Conservation (phyloP, 2,113 vertebrate genomes). For the Paedocypris sp. region DNA sequence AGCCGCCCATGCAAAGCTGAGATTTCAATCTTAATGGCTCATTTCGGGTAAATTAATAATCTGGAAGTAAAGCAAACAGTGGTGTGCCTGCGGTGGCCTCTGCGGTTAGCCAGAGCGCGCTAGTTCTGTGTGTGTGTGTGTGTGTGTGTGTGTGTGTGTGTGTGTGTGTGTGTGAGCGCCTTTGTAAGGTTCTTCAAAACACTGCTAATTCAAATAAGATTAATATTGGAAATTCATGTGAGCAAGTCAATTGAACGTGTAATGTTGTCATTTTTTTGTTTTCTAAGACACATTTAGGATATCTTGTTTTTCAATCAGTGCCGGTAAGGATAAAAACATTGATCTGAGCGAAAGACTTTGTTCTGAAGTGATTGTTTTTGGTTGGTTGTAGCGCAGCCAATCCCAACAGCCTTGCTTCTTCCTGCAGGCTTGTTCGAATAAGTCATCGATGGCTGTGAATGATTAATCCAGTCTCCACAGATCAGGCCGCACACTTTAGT, state of each 20-base stretch:
- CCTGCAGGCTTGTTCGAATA: not conserved
- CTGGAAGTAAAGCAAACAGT: slow-evolving; percentile 57
- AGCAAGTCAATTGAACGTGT: too few species aligned
- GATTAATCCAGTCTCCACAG: not conserved
- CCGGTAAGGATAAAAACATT: too few species aligned
- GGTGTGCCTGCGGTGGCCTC: slow-evolving; percentile 28
- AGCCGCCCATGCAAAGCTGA: slow-evolving; percentile 23
- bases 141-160: slow-evolving; percentile 9
- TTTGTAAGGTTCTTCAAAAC: not conserved
- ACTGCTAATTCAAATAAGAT: slow-evolving; percentile 1
- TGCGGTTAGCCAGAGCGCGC: slow-evolving; percentile 29
- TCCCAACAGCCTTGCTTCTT: not conserved
- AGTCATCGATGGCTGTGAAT: slow-evolving; percentile 9
- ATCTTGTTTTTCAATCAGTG: too few species aligned
- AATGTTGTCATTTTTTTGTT: too few species aligned
- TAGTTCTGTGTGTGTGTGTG: not conserved
- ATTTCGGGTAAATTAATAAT: slow-evolving; percentile 62
- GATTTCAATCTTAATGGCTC: slow-evolving; percentile 61
- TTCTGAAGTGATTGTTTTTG: too few species aligned
- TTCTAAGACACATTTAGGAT: too few species aligned
- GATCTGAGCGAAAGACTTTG: too few species aligned
- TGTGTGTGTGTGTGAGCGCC: slow-evolving; percentile 3
- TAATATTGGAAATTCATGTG: too few species aligned
- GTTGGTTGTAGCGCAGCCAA: not conserved
- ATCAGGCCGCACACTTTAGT: not conserved